A percentile compares a stretch with the other conserved stretches of the same genome.
These are phyloP conservation scores for Tridacna crocea DNA, from an alignment of 2,888 invertebrate genomes.

Conservation along the genomic window DNA sequence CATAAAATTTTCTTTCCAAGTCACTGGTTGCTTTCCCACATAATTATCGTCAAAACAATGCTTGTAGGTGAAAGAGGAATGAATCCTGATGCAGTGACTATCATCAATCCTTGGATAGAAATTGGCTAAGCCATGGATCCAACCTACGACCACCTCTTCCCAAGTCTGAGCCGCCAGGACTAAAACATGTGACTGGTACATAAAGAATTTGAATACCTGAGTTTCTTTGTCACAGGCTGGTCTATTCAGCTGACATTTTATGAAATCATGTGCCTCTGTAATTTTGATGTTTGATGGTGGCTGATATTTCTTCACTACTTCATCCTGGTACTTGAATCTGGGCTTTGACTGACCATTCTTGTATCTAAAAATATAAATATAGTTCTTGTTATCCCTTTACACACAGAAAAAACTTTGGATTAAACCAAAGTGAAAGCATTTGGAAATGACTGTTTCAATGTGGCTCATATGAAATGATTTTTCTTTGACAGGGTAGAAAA, in stretches of 20 bases:
- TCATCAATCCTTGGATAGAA: too few relatives aligned
- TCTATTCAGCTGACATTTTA: constrained; percentile 88
- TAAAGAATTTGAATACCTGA: constrained; percentile 67
- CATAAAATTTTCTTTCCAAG: too few relatives aligned
- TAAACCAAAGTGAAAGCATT: too few relatives aligned
- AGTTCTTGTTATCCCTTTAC: background rate
- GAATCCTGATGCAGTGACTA: too few relatives aligned
- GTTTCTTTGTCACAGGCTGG: constrained; percentile 87
- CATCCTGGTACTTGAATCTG: constrained; percentile 12
- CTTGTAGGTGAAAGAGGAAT: too few relatives aligned
- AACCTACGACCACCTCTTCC: background rate
- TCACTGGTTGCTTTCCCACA: too few relatives aligned
- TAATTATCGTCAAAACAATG: too few relatives aligned
- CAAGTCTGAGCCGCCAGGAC: background rate
- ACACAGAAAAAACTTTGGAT: background rate
- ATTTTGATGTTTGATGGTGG: constrained; percentile 69
- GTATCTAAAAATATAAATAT: too few relatives aligned
- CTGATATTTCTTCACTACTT: constrained; percentile 41
- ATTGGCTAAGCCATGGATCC: background rate
- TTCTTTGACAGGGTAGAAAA: too few relatives aligned
- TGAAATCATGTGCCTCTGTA: constrained; percentile 88
- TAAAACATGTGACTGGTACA: background rate
- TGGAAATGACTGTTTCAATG: too few relatives aligned
- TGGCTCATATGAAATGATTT: too few relatives aligned
- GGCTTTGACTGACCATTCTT: constrained; percentile 18